Base-by-base conservation (phyloP, 2,797 vertebrate genomes). In the Geotrypetes seraphini region DNA sequence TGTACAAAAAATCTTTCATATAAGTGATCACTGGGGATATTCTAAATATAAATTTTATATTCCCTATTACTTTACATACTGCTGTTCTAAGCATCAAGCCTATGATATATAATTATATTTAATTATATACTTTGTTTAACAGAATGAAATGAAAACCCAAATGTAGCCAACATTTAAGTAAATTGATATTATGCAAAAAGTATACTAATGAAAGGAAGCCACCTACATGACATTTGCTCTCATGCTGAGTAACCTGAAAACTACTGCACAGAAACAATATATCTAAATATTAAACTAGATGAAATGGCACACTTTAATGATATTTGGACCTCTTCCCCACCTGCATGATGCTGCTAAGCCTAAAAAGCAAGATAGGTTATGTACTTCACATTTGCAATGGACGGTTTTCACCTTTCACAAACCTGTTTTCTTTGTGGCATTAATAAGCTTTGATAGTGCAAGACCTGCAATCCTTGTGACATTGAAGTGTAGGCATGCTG, bases 291-390 rank as follows among this genome's bases (percentile, higher is more conserved):
- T 24, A 28, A 21, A 31, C 5, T 45, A 35, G 43, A 21, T 37
- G 7, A 61, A 37, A 47, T 19, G 27, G 45, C 45, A 47, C 16
- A 43, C 22, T 49, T 36, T 43, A 48, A 48, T 63, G 27, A 23
- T 39, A 16, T 40, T 60, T 47, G 58, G 34, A 27, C 32, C 39
- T 36, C 60, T 5, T 19, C 47, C 29, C 48, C 18, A n/a, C 22
- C 36, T 52, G 12, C 32, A 34, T 24, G 50, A 46, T 24, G 42
- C 32, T 53, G 15, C 24, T 19, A 57, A 46, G 30, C 43, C 51
- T 35, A 43, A 30, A 42, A 36, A 36, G 29, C 48, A 59, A 50
- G 37, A 25, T 42, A 24, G 8, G 47, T 30, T 45, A 24, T 47
- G 53, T 55, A 50, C 38, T 35, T 62, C 28, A 35, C 16, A 32